Base-by-base conservation (phyloP, 2,888 invertebrate genomes). In the Laothoe populi region DNA sequence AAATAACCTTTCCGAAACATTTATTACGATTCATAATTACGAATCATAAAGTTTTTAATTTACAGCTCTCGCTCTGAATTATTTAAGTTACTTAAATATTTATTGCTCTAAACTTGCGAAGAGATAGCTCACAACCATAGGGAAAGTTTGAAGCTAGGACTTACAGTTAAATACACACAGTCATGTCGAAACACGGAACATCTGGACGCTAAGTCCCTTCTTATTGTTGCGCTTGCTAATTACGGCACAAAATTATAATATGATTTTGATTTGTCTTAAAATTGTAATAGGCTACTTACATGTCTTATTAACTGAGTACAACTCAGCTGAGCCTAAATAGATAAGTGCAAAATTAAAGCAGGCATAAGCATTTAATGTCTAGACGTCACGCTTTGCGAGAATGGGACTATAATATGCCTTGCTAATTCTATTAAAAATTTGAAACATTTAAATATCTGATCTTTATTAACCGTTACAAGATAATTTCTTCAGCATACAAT, bases 61-160 rank as follows among this genome's bases (percentile, higher is more conserved):
- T n/a, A n/a, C 5, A 46, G 2, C 46, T 23, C 35, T 19, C 7
- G 1, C 11, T 46, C 7, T 23, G 21, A 59, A 46, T 45, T 45
- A 10, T 4, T 45, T 21, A 46, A 46, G 38, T 21, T 57, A 38
- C 5, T 11, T 53, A 21, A 45, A 24, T 16, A 35, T 21, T 48
- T 31, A 26, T 26, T 11, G 24, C 16, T 24, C 16, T 48, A 40
- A 48, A 38, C 45, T 60, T 48, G 21, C 38, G 16, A 26, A 73
- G 63, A 66, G 63, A 66, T 71, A 70, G 48, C 57, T 84, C 84
- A 84, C 84, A 84, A 84, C 84, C 84, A 77, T 76, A 74, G 67
- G 78, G 75, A 70, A 69, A 71, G 72, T 70, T 71, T 63, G 49
- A 61, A 63, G 59, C 44, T 60, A 57, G 13, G 31, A 45, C 16